These are phyloP conservation scores for Amazonetta brasiliensis DNA, from an alignment of 2,797 vertebrate genomes.

Conservation along the genomic window DNA sequence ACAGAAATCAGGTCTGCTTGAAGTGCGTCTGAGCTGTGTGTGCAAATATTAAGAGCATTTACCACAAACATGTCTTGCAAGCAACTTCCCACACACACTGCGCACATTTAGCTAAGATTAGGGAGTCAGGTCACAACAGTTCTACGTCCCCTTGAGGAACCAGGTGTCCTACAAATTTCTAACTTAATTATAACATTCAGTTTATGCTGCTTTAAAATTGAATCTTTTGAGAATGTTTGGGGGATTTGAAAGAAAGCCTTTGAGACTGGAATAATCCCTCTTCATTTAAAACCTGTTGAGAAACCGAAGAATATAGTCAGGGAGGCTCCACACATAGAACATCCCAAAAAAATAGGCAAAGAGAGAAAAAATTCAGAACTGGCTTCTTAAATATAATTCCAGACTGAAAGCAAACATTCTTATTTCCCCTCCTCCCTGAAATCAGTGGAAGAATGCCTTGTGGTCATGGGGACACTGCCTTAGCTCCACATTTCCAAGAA, in stretches of 20 bases:
- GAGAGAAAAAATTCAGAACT: neutral
- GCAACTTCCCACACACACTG: rapidly evolving
- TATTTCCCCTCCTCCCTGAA: neutral
- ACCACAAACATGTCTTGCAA: neutral
- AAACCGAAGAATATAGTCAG: neutral
- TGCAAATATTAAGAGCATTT: neutral
- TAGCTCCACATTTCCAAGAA: no score
- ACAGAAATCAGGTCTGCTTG: neutral
- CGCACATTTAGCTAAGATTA: neutral
- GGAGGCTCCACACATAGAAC: rapidly evolving
- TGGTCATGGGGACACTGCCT: neutral
- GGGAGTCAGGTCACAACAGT: neutral
- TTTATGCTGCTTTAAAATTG: neutral
- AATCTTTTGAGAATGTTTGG: neutral
- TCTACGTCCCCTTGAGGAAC: neutral
- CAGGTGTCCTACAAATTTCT: neutral
- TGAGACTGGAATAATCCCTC: neutral
- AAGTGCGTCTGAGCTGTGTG: neutral
- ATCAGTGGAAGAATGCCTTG: neutral
- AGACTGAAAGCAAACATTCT: neutral
- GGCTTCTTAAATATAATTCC: neutral
- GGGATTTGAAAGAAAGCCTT: neutral
- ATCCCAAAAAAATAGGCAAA: neutral
- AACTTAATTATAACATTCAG: neutral
- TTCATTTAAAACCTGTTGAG: neutral